Conservation (phyloP, 1,140 invertebrate genomes). For the Palaemon carinicauda region DNA sequence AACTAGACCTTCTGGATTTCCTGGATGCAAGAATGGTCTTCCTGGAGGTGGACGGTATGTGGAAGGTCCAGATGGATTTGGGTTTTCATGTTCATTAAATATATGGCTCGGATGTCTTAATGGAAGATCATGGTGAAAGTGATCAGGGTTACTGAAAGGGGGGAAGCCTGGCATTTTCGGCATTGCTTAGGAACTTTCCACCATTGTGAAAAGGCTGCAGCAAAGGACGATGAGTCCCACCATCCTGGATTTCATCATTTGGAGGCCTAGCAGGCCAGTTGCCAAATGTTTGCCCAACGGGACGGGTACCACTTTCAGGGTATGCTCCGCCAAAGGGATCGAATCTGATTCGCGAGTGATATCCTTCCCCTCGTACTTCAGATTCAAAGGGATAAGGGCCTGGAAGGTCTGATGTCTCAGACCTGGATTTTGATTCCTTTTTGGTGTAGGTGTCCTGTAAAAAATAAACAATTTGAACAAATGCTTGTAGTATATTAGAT, state of each 20-base stretch:
- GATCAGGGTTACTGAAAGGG: no score
- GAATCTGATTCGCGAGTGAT: conserved; percentile 36
- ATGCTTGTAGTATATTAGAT: not conserved
- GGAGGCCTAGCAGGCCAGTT: conserved; percentile 3
- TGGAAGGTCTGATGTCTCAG: conserved; percentile 5
- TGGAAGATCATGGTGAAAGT: no score
- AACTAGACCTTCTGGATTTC: not conserved
- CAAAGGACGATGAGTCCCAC: no score
- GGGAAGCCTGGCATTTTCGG: no score
- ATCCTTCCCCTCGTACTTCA: conserved; percentile 35
- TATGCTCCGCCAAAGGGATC: not conserved
- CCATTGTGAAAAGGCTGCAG: no score
- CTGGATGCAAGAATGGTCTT: conserved; percentile 27
- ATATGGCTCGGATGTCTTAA: not conserved
- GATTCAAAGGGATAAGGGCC: conserved; percentile 39
- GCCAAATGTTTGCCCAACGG: conserved; percentile 29
- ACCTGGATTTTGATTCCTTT: not conserved
- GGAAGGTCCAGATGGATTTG: not conserved
- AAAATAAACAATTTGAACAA: not conserved
- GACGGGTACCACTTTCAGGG: not conserved
- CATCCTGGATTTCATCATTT: no score
- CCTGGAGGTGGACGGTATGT: not conserved
- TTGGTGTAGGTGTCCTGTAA: conserved; percentile 2
- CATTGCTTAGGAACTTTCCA: no score
- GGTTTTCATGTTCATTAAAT: no score